phyloP scores from a whole-genome alignment of 2,888 invertebrate genomes.

The Syrista parreyssii region DNA sequence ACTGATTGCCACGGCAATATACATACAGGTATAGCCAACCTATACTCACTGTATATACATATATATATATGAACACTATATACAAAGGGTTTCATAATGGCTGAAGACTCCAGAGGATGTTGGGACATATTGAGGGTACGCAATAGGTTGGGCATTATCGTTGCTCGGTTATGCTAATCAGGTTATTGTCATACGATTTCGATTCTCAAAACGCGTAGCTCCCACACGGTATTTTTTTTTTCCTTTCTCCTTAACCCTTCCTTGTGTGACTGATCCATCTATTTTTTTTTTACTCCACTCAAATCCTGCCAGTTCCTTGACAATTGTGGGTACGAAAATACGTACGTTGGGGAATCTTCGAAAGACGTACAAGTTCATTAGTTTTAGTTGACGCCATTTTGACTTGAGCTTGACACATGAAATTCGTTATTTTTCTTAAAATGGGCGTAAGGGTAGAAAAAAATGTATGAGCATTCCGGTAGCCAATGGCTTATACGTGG shows the following conservation, averaged over 20 bases:
- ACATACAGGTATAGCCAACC: not conserved
- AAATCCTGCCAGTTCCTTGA: not conserved
- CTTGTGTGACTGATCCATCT: not conserved
- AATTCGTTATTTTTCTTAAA: not conserved
- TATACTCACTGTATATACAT: not conserved
- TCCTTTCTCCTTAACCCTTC: not conserved
- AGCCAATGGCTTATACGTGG: not conserved
- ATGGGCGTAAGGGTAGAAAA: not conserved
- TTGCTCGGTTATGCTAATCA: slow-evolving; percentile 25
- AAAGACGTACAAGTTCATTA: too few species aligned
- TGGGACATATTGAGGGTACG: slow-evolving; percentile 19
- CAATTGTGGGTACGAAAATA: not conserved
- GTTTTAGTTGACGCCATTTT: too few species aligned
- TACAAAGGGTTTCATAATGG: slow-evolving; percentile 11
- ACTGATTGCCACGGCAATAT: not conserved
- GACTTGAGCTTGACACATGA: not conserved
- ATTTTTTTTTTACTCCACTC: not conserved
- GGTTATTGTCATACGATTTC: not conserved
- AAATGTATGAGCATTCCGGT: not conserved
- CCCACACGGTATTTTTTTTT: not conserved
- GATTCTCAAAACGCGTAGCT: not conserved
- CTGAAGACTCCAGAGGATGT: slow-evolving; percentile 10
- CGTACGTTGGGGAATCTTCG: too few species aligned
- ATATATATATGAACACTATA: not conserved
- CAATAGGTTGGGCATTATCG: slow-evolving; percentile 10